Percentiles rank a stretch among this genome's conserved stretches.
phyloP scores from a whole-genome alignment of 2,888 invertebrate species.

The Beris morrisii region DNA sequence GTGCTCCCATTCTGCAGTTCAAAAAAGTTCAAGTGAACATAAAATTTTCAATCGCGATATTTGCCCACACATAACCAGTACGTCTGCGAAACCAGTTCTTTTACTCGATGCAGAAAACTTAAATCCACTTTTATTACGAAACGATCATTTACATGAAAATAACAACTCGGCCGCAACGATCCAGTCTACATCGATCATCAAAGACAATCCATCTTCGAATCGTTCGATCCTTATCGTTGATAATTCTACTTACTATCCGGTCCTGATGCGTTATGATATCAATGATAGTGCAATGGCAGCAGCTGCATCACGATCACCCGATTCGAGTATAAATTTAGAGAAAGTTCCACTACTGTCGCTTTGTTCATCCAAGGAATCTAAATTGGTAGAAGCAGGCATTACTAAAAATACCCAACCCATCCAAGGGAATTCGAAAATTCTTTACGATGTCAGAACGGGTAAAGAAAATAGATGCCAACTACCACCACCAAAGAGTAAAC shows the following conservation, averaged over 20 bases:
- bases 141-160: slow-evolving; percentile 21
- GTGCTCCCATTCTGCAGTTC: slow-evolving; percentile 28
- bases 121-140: slow-evolving; percentile 37
- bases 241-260: slow-evolving; percentile 40
- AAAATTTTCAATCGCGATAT: slow-evolving; percentile 36
- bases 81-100: slow-evolving; percentile 34
- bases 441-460: too few species aligned
- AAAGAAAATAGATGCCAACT: too few species aligned
- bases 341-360: too few species aligned
- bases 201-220: neutral
- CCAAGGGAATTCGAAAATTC: too few species aligned
- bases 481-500: too few species aligned
- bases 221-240: slow-evolving; percentile 38
- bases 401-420: too few species aligned
- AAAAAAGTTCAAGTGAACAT: slow-evolving; percentile 31
- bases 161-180: slow-evolving; percentile 6
- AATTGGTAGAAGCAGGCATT: too few species aligned
- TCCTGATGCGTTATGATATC: slow-evolving; percentile 40
- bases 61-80: slow-evolving; percentile 35
- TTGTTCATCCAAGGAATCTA: too few species aligned
- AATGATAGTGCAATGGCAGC: slow-evolving; percentile 25
- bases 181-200: neutral
- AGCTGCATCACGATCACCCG: too few species aligned
- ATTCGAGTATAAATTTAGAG: too few species aligned
- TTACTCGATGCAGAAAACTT: slow-evolving; percentile 34